Conservation (phyloP, 2,797 vertebrate genomes). For the Acanthurus tractus region DNA sequence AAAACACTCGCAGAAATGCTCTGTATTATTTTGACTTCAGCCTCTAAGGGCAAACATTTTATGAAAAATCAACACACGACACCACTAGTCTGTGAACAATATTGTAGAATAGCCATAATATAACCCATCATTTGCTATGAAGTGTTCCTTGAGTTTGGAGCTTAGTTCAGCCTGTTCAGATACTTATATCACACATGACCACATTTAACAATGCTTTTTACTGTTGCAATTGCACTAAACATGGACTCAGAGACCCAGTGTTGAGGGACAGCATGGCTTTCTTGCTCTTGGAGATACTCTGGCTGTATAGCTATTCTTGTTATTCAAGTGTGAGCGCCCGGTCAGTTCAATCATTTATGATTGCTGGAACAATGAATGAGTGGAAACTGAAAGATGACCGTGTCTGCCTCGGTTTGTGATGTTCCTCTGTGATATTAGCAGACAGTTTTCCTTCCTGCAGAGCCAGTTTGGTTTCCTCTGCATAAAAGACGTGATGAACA, state of each 20-base stretch:
- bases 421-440: background rate
- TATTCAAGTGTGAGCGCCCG: too few species aligned
- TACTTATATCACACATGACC: conserved; percentile 1
- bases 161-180: background rate
- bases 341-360: too few species aligned
- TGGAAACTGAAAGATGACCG: too few species aligned
- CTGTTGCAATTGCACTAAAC: too few species aligned
- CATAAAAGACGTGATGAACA: conserved; percentile 78
- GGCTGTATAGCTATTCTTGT: too few species aligned
- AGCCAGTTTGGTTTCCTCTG: conserved; percentile 84
- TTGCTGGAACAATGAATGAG: too few species aligned
- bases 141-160: background rate
- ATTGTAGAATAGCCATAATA: background rate
- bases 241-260: too few species aligned
- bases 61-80: background rate
- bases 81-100: conserved; percentile 5
- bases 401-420: too few species aligned
- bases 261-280: too few species aligned
- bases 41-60: background rate
- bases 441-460: conserved; percentile 79
- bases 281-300: too few species aligned
- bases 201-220: background rate
- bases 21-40: background rate
- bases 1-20: background rate
- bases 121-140: conserved; percentile 3